Evolutionary conservation across 2,888 invertebrate species (phyloP).

Genomic region (Nomada ruficornis): DNA sequence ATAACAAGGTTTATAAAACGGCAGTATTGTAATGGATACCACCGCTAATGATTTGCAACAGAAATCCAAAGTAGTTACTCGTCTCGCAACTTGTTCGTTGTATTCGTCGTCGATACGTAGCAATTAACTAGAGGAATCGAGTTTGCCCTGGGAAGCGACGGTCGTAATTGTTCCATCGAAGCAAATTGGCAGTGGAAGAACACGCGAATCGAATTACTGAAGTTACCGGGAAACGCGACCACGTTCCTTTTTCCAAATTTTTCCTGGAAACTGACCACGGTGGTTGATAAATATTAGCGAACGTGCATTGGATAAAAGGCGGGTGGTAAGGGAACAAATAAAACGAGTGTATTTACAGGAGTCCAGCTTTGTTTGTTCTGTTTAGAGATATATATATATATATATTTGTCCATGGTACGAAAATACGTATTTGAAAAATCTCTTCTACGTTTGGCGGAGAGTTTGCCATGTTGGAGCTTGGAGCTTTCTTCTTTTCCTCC

Average conservation of each 20-base stretch:
- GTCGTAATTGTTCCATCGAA: slow-evolving; percentile 23
- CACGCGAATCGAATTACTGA: slow-evolving; percentile 3
- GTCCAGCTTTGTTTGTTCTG: slow-evolving; percentile 23
- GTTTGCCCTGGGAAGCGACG: slow-evolving; percentile 4
- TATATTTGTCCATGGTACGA: slow-evolving; percentile 9
- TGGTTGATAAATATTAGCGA: slow-evolving; percentile 20
- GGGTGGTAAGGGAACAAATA: background rate
- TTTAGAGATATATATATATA: no score
- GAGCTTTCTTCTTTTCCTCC: slow-evolving; percentile 16
- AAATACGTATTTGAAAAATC: slow-evolving; percentile 16
- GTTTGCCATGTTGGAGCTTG: slow-evolving; percentile 25
- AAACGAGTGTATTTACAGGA: slow-evolving; percentile 6
- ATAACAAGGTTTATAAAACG: background rate
- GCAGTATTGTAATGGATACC: background rate
- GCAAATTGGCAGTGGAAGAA: slow-evolving; percentile 10
- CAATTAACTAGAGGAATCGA: slow-evolving; percentile 45
- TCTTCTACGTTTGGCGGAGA: background rate
- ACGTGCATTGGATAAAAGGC: background rate
- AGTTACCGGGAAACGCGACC: background rate
- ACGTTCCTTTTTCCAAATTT: background rate
- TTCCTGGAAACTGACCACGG: background rate
- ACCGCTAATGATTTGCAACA: background rate
- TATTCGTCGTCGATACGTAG: slow-evolving; percentile 13
- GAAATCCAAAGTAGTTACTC: slow-evolving; percentile 3
- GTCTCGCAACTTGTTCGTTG: slow-evolving; percentile 7